These are phyloP conservation scores for Ephialtes manifestator DNA, from an alignment of 2,888 invertebrate genomes.

Conservation along the genomic window DNA sequence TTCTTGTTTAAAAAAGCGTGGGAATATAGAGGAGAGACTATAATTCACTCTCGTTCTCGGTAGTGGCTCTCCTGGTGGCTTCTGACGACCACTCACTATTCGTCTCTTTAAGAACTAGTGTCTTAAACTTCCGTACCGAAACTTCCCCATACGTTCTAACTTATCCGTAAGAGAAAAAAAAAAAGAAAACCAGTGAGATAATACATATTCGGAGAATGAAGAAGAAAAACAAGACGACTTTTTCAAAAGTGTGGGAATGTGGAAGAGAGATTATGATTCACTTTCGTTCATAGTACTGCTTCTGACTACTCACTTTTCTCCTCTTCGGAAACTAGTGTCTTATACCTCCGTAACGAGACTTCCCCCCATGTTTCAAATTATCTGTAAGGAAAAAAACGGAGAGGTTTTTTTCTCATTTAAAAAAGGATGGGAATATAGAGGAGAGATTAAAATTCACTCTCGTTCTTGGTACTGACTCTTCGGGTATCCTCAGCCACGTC, in stretches of 20 bases:
- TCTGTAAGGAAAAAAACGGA: not conserved
- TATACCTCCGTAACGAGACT: slow-evolving; percentile 17
- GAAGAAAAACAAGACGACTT: no score
- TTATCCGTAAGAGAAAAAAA: no score
- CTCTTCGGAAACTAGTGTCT: slow-evolving; percentile 44
- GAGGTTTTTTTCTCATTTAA: no score
- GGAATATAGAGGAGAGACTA: slow-evolving; percentile 43
- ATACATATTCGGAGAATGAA: no score
- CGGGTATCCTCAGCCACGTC: slow-evolving; percentile 8
- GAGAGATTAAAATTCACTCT: slow-evolving; percentile 58
- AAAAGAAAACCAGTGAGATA: no score
- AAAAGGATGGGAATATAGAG: not conserved
- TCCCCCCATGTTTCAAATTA: not conserved
- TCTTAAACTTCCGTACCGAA: no score
- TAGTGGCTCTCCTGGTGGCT: slow-evolving; percentile 1
- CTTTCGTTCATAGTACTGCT: not conserved
- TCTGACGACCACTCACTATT: no score
- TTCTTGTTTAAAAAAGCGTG: no score
- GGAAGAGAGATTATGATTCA: no score
- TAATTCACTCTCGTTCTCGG: slow-evolving; percentile 53
- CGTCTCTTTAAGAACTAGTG: no score
- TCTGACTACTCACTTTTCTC: slow-evolving; percentile 51
- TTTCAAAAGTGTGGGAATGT: no score
- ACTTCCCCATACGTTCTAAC: no score
- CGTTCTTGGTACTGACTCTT: slow-evolving; percentile 17